Percentiles rank a stretch among this genome's conserved stretches.
Evolutionary conservation across 2,113 vertebrate genomes (phyloP).

Genomic region (Otocyon megalotis): DNA sequence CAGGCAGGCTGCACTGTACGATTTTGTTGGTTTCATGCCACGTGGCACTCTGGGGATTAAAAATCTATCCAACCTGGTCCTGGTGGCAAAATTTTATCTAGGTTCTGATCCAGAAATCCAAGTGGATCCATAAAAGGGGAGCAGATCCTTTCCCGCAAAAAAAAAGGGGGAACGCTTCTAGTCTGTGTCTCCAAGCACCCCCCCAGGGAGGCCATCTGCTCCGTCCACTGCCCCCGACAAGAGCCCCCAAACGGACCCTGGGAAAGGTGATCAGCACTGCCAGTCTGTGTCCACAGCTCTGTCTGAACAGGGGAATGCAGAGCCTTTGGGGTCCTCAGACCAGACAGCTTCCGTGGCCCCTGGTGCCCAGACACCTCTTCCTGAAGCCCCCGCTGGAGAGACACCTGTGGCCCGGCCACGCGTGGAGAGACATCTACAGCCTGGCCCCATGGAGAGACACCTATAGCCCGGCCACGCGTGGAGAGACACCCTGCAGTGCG

Average conservation of each 20-base stretch:
- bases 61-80: accelerated
- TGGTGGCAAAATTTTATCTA: too few species aligned
- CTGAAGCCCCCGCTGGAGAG: accelerated
- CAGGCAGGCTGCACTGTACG: neutral
- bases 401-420: too few species aligned
- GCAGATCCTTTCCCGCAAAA: too few species aligned
- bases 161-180: neutral
- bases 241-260: neutral
- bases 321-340: neutral
- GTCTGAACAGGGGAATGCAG: accelerated
- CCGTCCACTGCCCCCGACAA: neutral
- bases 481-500: accelerated
- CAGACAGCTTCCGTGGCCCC: neutral
- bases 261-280: accelerated
- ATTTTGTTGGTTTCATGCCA: accelerated
- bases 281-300: neutral
- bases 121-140: accelerated
- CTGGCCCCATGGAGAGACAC: too few species aligned
- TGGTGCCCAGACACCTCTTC: too few species aligned
- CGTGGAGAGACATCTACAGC: too few species aligned
- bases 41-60: neutral
- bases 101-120: neutral
- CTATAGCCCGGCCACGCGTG: too few species aligned
- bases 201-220: neutral
- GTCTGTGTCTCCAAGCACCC: accelerated